A percentile compares a stretch with the other conserved stretches of the same genome.
These are phyloP conservation scores for Malacoctenus gilli DNA, from an alignment of 2,797 vertebrate species.

Conservation along the genomic window DNA sequence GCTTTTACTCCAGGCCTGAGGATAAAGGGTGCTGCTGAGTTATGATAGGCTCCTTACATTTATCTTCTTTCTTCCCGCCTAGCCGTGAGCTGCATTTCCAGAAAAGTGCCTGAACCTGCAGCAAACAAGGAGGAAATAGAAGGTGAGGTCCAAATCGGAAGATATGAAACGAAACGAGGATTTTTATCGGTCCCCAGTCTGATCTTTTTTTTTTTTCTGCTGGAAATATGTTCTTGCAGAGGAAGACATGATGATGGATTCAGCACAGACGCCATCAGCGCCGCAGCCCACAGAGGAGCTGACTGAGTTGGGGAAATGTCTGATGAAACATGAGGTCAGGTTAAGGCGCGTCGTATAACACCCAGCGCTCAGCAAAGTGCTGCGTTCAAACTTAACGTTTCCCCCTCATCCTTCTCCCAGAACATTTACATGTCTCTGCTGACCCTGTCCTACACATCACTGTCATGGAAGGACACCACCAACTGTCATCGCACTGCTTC, in stretches of 20 bases:
- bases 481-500: conserved; percentile 92
- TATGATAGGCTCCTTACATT: conserved; percentile 17
- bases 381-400: neutral
- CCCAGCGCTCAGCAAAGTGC: neutral
- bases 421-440: conserved; percentile 89
- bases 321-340: conserved; percentile 91
- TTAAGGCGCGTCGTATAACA: neutral
- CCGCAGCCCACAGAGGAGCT: conserved; percentile 85
- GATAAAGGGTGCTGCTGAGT: conserved; percentile 4
- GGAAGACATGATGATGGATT: conserved; percentile 91
- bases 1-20: conserved; percentile 12
- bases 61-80: conserved; percentile 33
- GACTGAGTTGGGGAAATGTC: conserved; percentile 92
- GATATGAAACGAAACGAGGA: neutral
- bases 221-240: conserved; percentile 61
- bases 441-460: conserved; percentile 89
- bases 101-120: conserved; percentile 84
- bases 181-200: neutral
- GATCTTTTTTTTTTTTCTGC: conserved; percentile 2
- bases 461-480: conserved; percentile 93
- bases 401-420: conserved; percentile 65
- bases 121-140: conserved; percentile 79
- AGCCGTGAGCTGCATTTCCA: conserved; percentile 91
- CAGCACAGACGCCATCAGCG: conserved; percentile 68
- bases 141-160: conserved; percentile 57